Evolutionary conservation across 2,113 vertebrate genomes (phyloP), one percentile per base, ranked within the genome.

Genomic region (Pachycephala philippinensis): DNA sequence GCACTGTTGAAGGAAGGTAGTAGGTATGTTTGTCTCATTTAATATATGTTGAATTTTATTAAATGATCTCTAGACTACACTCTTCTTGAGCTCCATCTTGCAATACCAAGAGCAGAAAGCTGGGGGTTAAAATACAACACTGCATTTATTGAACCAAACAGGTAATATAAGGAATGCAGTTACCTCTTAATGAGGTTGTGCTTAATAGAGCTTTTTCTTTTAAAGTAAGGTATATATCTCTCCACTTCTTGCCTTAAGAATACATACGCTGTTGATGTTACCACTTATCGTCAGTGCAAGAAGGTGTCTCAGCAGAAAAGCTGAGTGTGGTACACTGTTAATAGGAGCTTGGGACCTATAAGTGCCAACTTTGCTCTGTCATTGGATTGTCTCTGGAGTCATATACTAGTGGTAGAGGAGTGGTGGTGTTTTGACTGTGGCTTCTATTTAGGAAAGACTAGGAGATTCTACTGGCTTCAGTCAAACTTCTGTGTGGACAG

Each of bases 1-100:
- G 97, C 98, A 37, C 97, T 99, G 70, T 93, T 99, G 88, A 98
- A 99, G 95, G 99, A 99, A 97, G 99, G 99, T 45, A 99, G 99
- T 98, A 99, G 97, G 99, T 99, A 96, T 93, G 98, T 71, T 69
- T 82, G 33, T 50, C 54, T 80, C n/a, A 78, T n/a, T 88, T 26
- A 54, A 39, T 63, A 5, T 16, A 40, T 19, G 64, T 75, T 71
- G 6, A 42, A 75, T 77, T 64, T 64, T 61, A 20, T 69, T 87
- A 54, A 33, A 30, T n/a, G 20, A 33, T 61, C 37, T 50, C 23
- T 65, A 42, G 30, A 12, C 7, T 64, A 52, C 21, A 12, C 15
- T 74, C 19, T 60, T 86, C 12, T 70, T 88, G 47, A 74, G 21
- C 44, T 78, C 84, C 15, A 35, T 71, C 56, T 83, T 84, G 47